Evolutionary conservation across 2,888 invertebrate genomes (phyloP).

Genomic region (Acholoe squamosa): DNA sequence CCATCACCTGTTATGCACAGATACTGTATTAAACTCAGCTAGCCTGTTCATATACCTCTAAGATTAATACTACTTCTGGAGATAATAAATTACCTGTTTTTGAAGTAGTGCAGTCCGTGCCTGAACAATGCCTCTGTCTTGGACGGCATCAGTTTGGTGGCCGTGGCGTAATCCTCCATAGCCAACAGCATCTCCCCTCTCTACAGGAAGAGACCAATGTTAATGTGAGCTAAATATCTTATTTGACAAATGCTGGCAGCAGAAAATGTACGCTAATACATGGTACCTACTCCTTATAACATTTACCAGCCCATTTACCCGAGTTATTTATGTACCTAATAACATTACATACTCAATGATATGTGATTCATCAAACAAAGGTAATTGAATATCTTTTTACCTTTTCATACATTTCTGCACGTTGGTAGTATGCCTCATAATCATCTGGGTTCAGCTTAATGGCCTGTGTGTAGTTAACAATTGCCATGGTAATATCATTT

Average conservation of each 20-base stretch:
- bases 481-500: conserved; percentile 81
- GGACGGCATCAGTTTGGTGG: conserved; percentile 79
- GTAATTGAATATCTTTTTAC: conserved; percentile 69
- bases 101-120: conserved; percentile 81
- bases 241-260: too few relatives aligned
- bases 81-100: conserved; percentile 74
- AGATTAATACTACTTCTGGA: too few relatives aligned
- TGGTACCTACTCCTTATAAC: too few relatives aligned
- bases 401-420: conserved; percentile 82
- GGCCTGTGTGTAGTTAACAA: conserved; percentile 82
- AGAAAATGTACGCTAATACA: too few relatives aligned
- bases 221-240: not conserved
- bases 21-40: too few relatives aligned
- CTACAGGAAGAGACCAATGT: conserved; percentile 67
- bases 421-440: conserved; percentile 80
- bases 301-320: too few relatives aligned
- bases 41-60: too few relatives aligned
- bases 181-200: conserved; percentile 81
- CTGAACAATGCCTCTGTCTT: conserved; percentile 81
- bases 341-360: too few relatives aligned
- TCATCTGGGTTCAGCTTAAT: conserved; percentile 81
- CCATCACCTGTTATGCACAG: too few relatives aligned
- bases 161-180: conserved; percentile 81
- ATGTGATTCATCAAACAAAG: too few relatives aligned
- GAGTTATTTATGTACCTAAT: too few relatives aligned